These are phyloP conservation scores for Strigamia transsilvanica DNA, from an alignment of 2,888 invertebrate species.

Conservation along the genomic window DNA sequence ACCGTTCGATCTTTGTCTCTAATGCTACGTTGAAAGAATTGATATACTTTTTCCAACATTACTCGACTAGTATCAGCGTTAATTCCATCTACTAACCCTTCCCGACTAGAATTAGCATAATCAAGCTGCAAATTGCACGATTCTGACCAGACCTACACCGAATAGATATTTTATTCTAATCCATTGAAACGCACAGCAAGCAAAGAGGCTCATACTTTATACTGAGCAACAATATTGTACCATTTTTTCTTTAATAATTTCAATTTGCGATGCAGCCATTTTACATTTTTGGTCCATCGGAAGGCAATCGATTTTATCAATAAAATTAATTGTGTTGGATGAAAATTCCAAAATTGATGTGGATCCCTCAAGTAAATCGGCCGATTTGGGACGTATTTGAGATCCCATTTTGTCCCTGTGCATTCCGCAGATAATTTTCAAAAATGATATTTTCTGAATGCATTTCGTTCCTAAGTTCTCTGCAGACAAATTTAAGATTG, in stretches of 20 bases:
- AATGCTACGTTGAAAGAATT: neutral
- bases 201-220: neutral
- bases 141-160: neutral
- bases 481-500: too few relatives aligned
- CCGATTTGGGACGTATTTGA: too few relatives aligned
- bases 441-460: too few relatives aligned
- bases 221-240: neutral
- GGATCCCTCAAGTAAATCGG: too few relatives aligned
- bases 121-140: neutral
- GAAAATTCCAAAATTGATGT: too few relatives aligned
- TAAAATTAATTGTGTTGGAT: too few relatives aligned
- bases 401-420: too few relatives aligned
- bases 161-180: neutral
- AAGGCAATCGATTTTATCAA: neutral
- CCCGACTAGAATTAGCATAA: neutral
- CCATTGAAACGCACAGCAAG: neutral
- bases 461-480: too few relatives aligned
- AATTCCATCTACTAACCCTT: neutral
- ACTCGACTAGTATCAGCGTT: neutral
- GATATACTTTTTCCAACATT: conserved; percentile 1
- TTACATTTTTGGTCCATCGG: neutral
- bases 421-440: too few relatives aligned
- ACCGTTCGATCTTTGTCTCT: neutral
- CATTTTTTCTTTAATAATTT: neutral
- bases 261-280: neutral